Conservation (phyloP, 1,140 invertebrate genomes). For the Drosophila aff. region DNA sequence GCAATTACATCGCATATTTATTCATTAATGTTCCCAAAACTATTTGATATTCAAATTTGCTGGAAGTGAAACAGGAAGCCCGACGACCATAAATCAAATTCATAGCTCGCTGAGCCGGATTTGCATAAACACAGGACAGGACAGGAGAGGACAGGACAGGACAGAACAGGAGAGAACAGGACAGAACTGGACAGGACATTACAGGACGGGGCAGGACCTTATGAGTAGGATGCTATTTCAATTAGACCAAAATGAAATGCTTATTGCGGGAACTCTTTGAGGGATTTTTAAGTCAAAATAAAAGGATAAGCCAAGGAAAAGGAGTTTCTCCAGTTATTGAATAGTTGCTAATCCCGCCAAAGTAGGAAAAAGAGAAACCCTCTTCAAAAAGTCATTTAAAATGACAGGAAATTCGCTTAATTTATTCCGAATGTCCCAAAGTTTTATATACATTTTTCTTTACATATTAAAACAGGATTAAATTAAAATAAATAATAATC, state of each 20-base stretch:
- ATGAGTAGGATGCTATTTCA: conserved; percentile 8
- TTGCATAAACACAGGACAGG: conserved; percentile 36
- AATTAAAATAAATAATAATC: background rate
- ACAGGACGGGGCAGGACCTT: background rate
- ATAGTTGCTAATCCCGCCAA: background rate
- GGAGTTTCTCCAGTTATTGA: background rate
- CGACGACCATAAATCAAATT: conserved; percentile 62
- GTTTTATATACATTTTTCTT: background rate
- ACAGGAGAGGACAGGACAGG: too few species aligned
- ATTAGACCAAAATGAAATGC: conserved; percentile 10
- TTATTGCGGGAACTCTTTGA: too few species aligned
- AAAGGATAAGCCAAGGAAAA: background rate
- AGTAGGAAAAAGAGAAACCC: background rate
- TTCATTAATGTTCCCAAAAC: conserved; percentile 46
- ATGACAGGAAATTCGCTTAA: background rate
- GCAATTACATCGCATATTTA: conserved; percentile 53
- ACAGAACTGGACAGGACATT: background rate
- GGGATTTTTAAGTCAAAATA: background rate
- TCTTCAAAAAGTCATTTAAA: background rate
- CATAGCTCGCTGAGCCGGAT: conserved; percentile 43
- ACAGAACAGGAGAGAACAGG: background rate
- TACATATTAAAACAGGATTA: too few species aligned
- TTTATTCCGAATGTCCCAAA: background rate
- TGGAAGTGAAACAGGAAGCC: conserved; percentile 41
- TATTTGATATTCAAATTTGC: conserved; percentile 45